Percentiles rank a stretch among this genome's conserved stretches.
Evolutionary conservation across 92 coral and sea anemone genomes (phyloP).

Genomic region (Palythoa caribaeorum): DNA sequence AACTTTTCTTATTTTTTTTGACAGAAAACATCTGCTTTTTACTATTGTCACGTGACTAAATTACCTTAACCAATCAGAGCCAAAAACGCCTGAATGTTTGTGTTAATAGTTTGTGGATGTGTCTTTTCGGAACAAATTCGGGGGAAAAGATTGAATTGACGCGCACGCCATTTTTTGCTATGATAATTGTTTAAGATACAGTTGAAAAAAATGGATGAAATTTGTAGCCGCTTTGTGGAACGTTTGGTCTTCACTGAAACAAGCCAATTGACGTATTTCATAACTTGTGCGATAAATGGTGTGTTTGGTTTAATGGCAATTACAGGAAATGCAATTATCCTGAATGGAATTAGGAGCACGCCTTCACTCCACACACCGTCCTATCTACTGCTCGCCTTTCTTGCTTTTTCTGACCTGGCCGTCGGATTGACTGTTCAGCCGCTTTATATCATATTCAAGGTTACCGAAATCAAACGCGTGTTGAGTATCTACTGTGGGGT

Average conservation of each 20-base stretch:
- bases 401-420: constrained; percentile 37
- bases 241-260: constrained; percentile 23
- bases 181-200: neutral
- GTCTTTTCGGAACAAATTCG: neutral
- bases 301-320: constrained; percentile 4
- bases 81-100: neutral
- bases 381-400: constrained; percentile 14
- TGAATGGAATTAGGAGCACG: constrained; percentile 18
- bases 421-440: constrained; percentile 45
- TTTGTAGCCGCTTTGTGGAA: constrained; percentile 40
- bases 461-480: constrained; percentile 20
- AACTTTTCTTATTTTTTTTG: neutral
- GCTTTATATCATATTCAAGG: constrained; percentile 28
- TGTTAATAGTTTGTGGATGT: neutral
- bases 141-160: neutral
- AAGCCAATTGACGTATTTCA: constrained; percentile 11
- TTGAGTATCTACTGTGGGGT: constrained; percentile 31
- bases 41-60: neutral
- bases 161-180: neutral
- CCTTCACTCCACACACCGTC: constrained; percentile 48
- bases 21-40: neutral
- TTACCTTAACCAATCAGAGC: neutral
- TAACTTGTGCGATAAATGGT: constrained; percentile 31
- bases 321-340: constrained; percentile 5
- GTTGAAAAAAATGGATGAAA: constrained; percentile 13